A percentile compares a stretch with the other conserved stretches of the same genome.
Conservation (phyloP, 2,888 invertebrate species). For the Eupithecia exiguata region DNA sequence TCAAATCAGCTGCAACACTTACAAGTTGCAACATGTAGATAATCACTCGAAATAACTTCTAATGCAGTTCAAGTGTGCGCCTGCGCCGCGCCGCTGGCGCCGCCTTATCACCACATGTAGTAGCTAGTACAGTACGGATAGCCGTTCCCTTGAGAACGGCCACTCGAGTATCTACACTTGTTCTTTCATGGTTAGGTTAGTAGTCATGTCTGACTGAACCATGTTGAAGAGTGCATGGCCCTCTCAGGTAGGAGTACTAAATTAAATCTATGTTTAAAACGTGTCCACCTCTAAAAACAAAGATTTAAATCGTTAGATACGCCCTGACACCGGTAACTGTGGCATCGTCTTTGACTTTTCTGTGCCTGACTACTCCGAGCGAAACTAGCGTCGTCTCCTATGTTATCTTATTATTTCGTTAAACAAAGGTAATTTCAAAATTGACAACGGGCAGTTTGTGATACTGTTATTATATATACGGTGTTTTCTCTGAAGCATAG, state of each 20-base stretch:
- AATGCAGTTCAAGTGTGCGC: slow-evolving; percentile 15
- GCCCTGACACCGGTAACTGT: too few relatives aligned
- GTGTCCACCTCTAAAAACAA: too few relatives aligned
- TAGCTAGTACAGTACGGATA: not conserved
- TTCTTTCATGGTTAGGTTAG: not conserved
- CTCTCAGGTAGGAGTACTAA: not conserved
- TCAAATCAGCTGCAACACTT: not conserved
- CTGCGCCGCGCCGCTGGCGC: not conserved
- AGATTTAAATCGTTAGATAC: too few relatives aligned
- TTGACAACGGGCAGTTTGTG: too few relatives aligned
- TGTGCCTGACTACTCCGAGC: too few relatives aligned
- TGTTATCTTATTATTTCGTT: too few relatives aligned
- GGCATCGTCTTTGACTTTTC: too few relatives aligned
- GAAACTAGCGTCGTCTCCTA: too few relatives aligned
- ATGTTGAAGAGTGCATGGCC: not conserved
- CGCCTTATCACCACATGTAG: not conserved
- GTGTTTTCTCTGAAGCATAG: too few relatives aligned
- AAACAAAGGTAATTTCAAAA: too few relatives aligned
- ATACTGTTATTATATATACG: too few relatives aligned
- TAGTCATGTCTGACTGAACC: not conserved
- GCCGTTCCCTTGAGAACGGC: slow-evolving; percentile 17
- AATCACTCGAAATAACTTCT: not conserved
- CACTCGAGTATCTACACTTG: not conserved
- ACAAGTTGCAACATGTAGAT: not conserved
- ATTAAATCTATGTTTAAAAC: too few relatives aligned